These are phyloP conservation scores for Clunio marinus DNA, from an alignment of 2,888 invertebrate species.

Conservation along the genomic window DNA sequence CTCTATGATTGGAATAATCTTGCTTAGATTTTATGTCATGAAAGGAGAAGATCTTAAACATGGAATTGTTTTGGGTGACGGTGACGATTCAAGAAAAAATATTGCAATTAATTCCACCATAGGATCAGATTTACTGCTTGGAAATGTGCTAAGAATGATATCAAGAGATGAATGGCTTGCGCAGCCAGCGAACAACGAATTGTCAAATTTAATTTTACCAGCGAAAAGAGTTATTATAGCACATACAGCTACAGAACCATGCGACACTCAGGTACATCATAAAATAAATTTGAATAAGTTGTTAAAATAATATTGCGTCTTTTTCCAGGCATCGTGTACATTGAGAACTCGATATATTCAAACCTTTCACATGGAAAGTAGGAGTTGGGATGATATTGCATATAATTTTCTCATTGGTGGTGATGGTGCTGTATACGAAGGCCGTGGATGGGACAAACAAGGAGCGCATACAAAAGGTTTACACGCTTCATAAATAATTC, in stretches of 20 bases:
- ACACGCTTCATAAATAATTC: not conserved
- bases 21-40: not conserved
- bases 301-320: not conserved
- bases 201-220: conserved; percentile 54
- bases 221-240: conserved; percentile 58
- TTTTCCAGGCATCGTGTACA: conserved; percentile 56
- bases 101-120: conserved; percentile 52
- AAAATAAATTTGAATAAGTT: not conserved
- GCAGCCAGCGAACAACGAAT: conserved; percentile 54
- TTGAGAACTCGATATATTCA: conserved; percentile 61
- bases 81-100: conserved; percentile 50
- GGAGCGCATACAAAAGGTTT: conserved; percentile 63
- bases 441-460: conserved; percentile 67
- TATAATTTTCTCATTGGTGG: conserved; percentile 78
- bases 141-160: conserved; percentile 55
- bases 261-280: conserved; percentile 53
- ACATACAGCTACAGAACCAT: conserved; percentile 62
- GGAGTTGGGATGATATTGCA: conserved; percentile 63
- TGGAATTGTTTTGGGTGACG: conserved; percentile 44
- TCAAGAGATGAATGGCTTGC: conserved; percentile 64
- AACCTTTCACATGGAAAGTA: conserved; percentile 64
- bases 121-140: conserved; percentile 47
- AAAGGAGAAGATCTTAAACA: not conserved
- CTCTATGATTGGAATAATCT: too few relatives aligned
- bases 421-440: conserved; percentile 69